Evolutionary conservation across 2,113 vertebrate genomes (phyloP).

Genomic region (Ceyx margarethae): DNA sequence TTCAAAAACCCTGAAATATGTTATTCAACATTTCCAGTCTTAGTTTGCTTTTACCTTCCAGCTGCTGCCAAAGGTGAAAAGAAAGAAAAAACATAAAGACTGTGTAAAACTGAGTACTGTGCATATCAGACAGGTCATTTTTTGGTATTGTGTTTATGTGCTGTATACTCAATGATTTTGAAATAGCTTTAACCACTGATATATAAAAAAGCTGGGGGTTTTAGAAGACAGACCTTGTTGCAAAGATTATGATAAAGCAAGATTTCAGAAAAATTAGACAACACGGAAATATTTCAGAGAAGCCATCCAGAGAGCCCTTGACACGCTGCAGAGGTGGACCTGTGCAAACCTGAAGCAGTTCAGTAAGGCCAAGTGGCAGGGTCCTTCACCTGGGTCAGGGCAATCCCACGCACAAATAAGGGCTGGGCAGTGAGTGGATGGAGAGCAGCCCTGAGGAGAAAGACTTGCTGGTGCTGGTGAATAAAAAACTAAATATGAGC

Average conservation of each 20-base stretch:
- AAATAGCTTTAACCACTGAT: background rate
- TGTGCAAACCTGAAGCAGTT: background rate
- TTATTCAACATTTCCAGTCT: background rate
- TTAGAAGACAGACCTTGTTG: background rate
- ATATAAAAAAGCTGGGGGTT: accelerated
- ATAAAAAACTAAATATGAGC: background rate
- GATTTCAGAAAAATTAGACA: background rate
- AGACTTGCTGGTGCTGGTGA: background rate
- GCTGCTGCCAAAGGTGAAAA: background rate
- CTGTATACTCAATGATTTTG: background rate
- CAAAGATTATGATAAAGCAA: background rate
- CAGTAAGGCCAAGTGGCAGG: background rate
- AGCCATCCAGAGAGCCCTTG: background rate
- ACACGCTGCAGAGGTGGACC: background rate
- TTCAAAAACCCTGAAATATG: background rate
- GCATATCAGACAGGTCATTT: background rate
- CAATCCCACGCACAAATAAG: background rate
- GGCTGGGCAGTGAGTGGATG: background rate
- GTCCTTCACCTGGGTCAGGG: background rate
- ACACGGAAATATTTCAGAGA: background rate
- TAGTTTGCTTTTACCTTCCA: background rate
- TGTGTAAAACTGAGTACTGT: background rate
- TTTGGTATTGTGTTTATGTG: background rate
- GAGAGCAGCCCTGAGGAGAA: background rate
- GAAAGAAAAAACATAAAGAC: background rate